Evolutionary conservation across 2,113 vertebrate species (phyloP).

Genomic region (Oceanites oceanicus): DNA sequence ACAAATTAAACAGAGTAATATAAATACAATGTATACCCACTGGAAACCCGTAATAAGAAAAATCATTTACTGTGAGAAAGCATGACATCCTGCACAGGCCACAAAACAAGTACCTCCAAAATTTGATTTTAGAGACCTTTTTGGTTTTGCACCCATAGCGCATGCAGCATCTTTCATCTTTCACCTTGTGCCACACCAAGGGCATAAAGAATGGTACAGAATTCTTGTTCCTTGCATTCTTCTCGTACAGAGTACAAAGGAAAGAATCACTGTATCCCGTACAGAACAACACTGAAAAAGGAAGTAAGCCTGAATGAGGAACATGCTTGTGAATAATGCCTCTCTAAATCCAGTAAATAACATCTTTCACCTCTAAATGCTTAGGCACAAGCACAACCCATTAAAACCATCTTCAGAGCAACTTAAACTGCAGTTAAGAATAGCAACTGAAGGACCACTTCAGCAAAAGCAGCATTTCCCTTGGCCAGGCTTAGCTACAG

Average conservation of each 20-base stretch:
- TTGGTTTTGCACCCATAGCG: not conserved
- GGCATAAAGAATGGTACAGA: not conserved
- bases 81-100: accelerated
- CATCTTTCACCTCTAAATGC: not conserved
- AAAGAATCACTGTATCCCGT: not conserved
- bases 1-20: not conserved
- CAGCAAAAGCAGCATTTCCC: not conserved
- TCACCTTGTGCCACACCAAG: not conserved
- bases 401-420: not conserved
- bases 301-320: not conserved
- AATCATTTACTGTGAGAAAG: not conserved
- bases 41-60: not conserved
- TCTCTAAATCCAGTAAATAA: not conserved
- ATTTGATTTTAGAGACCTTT: not conserved
- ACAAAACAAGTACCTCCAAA: not conserved
- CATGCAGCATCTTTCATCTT: not conserved
- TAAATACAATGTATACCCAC: not conserved
- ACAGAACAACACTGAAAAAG: not conserved
- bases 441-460: not conserved
- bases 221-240: not conserved
- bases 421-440: not conserved
- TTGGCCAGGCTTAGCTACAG: not conserved
- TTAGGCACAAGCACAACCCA: not conserved
- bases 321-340: not conserved
- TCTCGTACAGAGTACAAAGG: not conserved